Evolutionary conservation across 2,888 invertebrate genomes (phyloP).

Genomic region (Chydorus sphaericus): DNA sequence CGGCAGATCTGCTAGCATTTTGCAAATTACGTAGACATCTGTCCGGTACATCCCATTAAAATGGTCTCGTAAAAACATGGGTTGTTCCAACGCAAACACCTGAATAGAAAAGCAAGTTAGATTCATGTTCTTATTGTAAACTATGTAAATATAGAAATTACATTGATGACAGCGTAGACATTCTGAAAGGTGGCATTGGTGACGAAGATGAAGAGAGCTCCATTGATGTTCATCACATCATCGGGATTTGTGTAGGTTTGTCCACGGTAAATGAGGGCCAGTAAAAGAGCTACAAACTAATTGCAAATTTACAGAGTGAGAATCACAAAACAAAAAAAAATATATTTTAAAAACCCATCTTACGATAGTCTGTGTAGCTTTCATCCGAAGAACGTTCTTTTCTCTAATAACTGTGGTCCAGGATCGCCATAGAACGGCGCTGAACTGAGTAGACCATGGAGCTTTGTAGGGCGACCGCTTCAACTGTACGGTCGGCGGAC

Average conservation of each 20-base stretch:
- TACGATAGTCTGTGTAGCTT: constrained; percentile 76
- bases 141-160: no score
- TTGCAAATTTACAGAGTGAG: neutral
- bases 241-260: constrained; percentile 62
- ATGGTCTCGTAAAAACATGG: constrained; percentile 76
- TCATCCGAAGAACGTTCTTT: constrained; percentile 75
- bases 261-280: constrained; percentile 74
- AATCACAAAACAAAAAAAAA: neutral
- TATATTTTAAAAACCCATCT: constrained; percentile 35
- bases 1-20: constrained; percentile 77
- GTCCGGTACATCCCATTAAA: constrained; percentile 80
- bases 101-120: constrained; percentile 26
- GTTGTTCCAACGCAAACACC: constrained; percentile 81
- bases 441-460: constrained; percentile 73
- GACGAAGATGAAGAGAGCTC: constrained; percentile 74
- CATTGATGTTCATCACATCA: constrained; percentile 88
- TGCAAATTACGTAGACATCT: constrained; percentile 79
- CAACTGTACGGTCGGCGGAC: neutral
- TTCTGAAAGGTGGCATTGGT: constrained; percentile 90
- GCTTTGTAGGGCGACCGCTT: constrained; percentile 55
- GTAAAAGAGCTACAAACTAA: constrained; percentile 72
- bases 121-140: neutral
- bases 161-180: constrained; percentile 85
- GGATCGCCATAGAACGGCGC: constrained; percentile 77
- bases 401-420: constrained; percentile 80